Base-by-base conservation (phyloP, 1,140 invertebrate genomes). In the Aethina tumida region DNA sequence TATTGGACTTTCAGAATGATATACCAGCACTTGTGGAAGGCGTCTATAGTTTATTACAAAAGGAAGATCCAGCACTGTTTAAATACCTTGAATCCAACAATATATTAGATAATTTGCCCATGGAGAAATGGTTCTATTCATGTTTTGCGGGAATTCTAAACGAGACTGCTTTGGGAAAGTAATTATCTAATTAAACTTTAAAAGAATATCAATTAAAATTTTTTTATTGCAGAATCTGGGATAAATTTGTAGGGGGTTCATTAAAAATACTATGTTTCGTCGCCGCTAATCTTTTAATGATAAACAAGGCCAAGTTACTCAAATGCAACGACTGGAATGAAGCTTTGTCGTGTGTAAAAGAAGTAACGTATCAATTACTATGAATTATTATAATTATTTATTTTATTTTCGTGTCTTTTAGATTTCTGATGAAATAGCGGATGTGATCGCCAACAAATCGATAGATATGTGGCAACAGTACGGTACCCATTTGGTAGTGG, bases 181-280 rank as follows among this genome's bases (percentile, higher is more conserved):
- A 69, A 53, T 51, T 60, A 34, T 16, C 2, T 28, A 22, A 33
- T 25, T 37, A 39, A 41, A 35, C 35, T 38, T 29, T 32, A 43
- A 30, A 37, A 30, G 6, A 30, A 30, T 6, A 6, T 30, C 13
- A n/a, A 6, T 7, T 8, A 30, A 30, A 17, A 26, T 35, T 33
- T 24, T 37, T 35, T 14, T 28, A 44, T 69, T 70, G 54, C 43
- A 88, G 85, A 60, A 79, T 92, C 40, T 90, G 84, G 82, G 87
- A 93, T 55, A 90, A 89, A 67, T 67, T 92, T 9, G 78, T 82
- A 53, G 84, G 83, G 28, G 86, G 87, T 14, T 84, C 84, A 4
- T 78, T 75, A 21, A 83, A 80, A 63, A 81, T 91, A 47, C 67
- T 92, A 40, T 73, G 82, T 2, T 90, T 78, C 65, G 76, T 87